Conservation (phyloP, 1,140 invertebrate genomes). For the Ladona fulva region DNA sequence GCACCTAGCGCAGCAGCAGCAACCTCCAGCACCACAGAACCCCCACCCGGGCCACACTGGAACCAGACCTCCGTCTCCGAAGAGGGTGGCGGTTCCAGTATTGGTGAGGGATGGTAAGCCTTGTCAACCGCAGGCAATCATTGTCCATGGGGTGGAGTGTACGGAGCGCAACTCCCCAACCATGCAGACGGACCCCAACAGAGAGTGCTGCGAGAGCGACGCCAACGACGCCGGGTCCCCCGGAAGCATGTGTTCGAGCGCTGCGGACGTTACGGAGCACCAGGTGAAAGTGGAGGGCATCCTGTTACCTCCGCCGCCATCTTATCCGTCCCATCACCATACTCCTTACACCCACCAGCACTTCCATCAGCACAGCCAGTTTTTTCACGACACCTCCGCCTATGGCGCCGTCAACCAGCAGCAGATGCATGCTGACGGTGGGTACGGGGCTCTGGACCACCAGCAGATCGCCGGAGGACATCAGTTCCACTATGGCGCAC, state of each 20-base stretch:
- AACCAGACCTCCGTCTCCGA: conserved; percentile 53
- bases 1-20: not conserved
- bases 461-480: not conserved
- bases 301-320: not conserved
- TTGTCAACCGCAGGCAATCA: conserved; percentile 41
- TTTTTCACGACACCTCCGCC: not conserved
- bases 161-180: not conserved
- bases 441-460: not conserved
- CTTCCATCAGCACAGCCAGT: not conserved
- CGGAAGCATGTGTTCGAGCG: not conserved
- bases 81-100: conserved; percentile 90
- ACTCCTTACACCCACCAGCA: not conserved
- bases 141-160: not conserved
- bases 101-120: conserved; percentile 94
- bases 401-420: not conserved
- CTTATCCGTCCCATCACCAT: not conserved
- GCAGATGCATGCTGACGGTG: not conserved
- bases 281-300: not conserved
- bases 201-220: not conserved
- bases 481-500: not conserved
- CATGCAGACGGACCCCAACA: not conserved
- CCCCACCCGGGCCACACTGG: conserved; percentile 16
- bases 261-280: not conserved
- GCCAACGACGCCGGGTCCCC: not conserved
- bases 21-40: not conserved